A percentile compares a stretch with the other conserved stretches of the same genome.
Conservation (phyloP, 2,797 vertebrate species). For the Cossypha heuglini region DNA sequence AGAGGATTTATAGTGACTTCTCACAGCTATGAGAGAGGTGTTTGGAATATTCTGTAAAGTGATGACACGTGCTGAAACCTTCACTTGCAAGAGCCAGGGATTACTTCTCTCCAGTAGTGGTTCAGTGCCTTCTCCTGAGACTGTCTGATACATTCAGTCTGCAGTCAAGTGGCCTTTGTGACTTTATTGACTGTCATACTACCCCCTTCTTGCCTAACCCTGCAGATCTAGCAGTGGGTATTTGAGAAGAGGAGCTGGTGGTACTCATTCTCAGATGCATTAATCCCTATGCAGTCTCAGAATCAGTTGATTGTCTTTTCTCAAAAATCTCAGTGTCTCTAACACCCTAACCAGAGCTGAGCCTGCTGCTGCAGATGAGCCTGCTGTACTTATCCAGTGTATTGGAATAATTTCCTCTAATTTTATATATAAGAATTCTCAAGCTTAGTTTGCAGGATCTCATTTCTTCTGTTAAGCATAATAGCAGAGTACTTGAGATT, state of each 20-base stretch:
- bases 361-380: background rate
- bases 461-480: background rate
- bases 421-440: background rate
- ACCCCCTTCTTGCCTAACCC: background rate
- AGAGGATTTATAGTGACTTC: background rate
- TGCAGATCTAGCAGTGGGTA: background rate
- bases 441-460: slow-evolving; percentile 12
- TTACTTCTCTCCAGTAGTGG: background rate
- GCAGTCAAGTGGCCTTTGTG: background rate
- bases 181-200: background rate
- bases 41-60: background rate
- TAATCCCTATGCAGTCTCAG: background rate
- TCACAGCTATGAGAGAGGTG: background rate
- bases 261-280: background rate
- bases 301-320: slow-evolving; percentile 7
- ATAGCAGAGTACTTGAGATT: background rate
- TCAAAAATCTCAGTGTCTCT: slow-evolving; percentile 12
- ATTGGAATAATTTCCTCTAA: background rate
- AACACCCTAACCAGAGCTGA: slow-evolving; percentile 10
- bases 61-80: background rate
- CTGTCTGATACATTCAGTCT: background rate
- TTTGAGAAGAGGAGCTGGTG: background rate
- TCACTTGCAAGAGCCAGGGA: background rate
- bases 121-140: background rate
- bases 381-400: background rate